These are phyloP conservation scores for Synergus itoensis DNA, from an alignment of 2,888 invertebrate species.

Conservation along the genomic window DNA sequence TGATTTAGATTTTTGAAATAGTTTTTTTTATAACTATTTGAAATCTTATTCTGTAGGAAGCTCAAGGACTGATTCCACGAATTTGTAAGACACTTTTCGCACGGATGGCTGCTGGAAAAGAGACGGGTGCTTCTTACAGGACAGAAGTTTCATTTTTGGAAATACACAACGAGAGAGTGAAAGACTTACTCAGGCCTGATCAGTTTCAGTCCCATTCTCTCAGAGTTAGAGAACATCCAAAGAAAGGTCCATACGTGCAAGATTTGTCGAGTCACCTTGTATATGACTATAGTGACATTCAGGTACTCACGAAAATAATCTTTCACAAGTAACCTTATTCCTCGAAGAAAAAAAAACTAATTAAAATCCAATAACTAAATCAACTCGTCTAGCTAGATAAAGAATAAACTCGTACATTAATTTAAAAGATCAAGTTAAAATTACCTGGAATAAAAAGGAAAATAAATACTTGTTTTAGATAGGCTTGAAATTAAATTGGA, in stretches of 20 bases:
- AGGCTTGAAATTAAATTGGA: neutral
- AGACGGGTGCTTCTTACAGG: slow-evolving; percentile 89
- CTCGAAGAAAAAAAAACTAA: neutral
- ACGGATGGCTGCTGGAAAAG: slow-evolving; percentile 89
- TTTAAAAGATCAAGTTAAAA: neutral
- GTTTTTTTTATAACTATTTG: neutral
- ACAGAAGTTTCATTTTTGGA: slow-evolving; percentile 93
- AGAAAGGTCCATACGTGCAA: slow-evolving; percentile 91
- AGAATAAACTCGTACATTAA: neutral
- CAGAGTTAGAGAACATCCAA: slow-evolving; percentile 89
- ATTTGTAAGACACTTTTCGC: slow-evolving; percentile 92
- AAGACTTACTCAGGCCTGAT: slow-evolving; percentile 83
- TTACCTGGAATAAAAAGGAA: neutral
- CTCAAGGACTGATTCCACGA: slow-evolving; percentile 90
- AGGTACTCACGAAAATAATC: slow-evolving; percentile 79
- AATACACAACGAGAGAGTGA: slow-evolving; percentile 91
- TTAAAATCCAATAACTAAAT: too few relatives aligned
- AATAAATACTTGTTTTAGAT: neutral
- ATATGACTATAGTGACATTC: slow-evolving; percentile 91
- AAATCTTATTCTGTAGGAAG: slow-evolving; percentile 80
- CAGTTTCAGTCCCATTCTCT: slow-evolving; percentile 84
- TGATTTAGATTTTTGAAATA: slow-evolving; percentile 18
- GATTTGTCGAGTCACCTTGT: slow-evolving; percentile 91
- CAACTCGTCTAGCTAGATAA: too few relatives aligned
- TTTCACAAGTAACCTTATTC: neutral